phyloP scores from a whole-genome alignment of 35 echinoderm and acorn worm genomes.

The Heliocidaris tuberculata region DNA sequence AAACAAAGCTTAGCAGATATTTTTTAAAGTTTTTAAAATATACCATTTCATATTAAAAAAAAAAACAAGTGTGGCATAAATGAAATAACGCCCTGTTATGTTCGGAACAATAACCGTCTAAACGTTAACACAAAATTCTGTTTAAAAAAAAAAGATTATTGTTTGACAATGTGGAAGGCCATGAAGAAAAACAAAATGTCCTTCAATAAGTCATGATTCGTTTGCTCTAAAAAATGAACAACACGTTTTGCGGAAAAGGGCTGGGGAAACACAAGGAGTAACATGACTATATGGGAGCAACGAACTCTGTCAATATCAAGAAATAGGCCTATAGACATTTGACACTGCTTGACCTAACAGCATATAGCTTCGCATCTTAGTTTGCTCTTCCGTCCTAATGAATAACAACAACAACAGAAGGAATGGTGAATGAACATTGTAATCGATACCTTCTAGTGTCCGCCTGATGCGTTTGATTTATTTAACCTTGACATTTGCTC shows the following conservation, averaged over 20 bases:
- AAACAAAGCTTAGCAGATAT: too few relatives aligned
- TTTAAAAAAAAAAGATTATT: too few relatives aligned
- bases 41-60: too few relatives aligned
- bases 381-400: background rate
- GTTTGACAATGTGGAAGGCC: background rate
- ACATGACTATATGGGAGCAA: background rate
- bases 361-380: too few relatives aligned
- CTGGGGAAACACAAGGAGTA: background rate
- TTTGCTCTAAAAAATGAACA: background rate
- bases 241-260: background rate
- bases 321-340: background rate
- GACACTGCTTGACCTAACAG: background rate
- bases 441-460: background rate
- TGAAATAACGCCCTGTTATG: too few relatives aligned
- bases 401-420: background rate
- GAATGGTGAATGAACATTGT: background rate
- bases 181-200: background rate
- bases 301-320: background rate
- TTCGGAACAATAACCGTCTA: too few relatives aligned
- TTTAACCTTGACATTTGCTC: constrained; percentile 10
- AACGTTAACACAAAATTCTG: too few relatives aligned
- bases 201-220: background rate
- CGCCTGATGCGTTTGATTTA: background rate
- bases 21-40: too few relatives aligned
- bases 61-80: too few relatives aligned